These are phyloP conservation scores for Plemyria rubiginata DNA, from an alignment of 2,888 invertebrate genomes.

Conservation along the genomic window DNA sequence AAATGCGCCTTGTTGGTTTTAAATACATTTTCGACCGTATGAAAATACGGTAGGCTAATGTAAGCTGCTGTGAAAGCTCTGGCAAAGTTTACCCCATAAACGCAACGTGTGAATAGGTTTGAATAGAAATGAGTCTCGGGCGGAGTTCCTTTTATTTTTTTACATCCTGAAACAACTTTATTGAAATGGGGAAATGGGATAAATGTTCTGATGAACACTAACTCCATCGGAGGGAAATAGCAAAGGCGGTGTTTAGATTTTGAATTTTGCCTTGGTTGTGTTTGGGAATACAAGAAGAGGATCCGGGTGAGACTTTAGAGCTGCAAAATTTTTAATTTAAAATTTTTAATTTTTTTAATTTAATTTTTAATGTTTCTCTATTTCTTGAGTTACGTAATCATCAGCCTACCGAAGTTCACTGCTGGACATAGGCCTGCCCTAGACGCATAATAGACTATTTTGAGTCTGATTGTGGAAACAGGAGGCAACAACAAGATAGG, in stretches of 20 bases:
- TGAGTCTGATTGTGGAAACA: too few relatives aligned
- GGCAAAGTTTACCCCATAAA: conserved; percentile 57
- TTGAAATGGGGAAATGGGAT: conserved; percentile 36
- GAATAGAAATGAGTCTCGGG: conserved; percentile 54
- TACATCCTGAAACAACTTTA: conserved; percentile 43
- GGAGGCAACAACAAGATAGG: too few relatives aligned
- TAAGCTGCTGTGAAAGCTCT: conserved; percentile 36
- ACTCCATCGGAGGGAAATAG: conserved; percentile 13
- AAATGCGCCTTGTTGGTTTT: too few relatives aligned
- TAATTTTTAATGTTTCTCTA: too few relatives aligned
- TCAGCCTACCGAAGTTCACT: too few relatives aligned
- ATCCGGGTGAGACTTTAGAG: too few relatives aligned
- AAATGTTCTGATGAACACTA: conserved; percentile 23
- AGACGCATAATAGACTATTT: too few relatives aligned
- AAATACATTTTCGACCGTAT: conserved; percentile 13
- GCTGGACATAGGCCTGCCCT: too few relatives aligned
- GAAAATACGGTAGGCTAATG: conserved; percentile 23
- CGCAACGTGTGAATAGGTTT: conserved; percentile 58
- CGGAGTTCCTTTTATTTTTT: conserved; percentile 38
- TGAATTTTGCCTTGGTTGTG: background rate
- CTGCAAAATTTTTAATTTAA: too few relatives aligned
- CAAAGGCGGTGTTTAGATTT: conserved; percentile 6
- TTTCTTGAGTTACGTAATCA: too few relatives aligned
- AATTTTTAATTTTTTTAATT: too few relatives aligned
- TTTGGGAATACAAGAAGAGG: too few relatives aligned